Percentiles rank a stretch among this genome's conserved stretches.
These are phyloP conservation scores for Drosophila merina DNA, from an alignment of 2,888 invertebrate genomes.

Conservation along the genomic window DNA sequence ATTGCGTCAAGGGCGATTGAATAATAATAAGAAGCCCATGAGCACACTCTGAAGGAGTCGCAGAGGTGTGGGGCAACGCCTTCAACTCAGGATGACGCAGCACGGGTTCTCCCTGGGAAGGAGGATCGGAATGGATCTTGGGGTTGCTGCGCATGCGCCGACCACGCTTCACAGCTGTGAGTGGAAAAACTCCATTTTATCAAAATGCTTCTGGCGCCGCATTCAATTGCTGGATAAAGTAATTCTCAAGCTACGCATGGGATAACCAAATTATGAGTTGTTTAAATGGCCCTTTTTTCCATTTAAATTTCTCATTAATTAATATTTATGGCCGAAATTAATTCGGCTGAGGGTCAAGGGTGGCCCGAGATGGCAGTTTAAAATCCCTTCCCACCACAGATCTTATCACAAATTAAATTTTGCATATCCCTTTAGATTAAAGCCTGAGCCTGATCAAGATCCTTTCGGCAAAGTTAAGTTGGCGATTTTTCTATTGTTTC, in stretches of 20 bases:
- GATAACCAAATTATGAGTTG: conserved; percentile 33
- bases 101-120: conserved; percentile 32
- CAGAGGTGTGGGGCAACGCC: conserved; percentile 48
- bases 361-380: conserved; percentile 39
- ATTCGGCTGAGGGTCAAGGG: conserved; percentile 17
- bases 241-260: conserved; percentile 3
- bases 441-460: conserved; percentile 9
- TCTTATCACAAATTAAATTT: conserved; percentile 65
- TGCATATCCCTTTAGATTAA: conserved; percentile 60
- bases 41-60: conserved; percentile 43
- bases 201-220: conserved; percentile 58
- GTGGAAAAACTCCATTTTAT: conserved; percentile 47
- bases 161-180: conserved; percentile 55
- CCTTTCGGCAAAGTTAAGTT: conserved; percentile 60
- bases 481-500: conserved; percentile 50
- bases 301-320: conserved; percentile 67
- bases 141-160: conserved; percentile 57
- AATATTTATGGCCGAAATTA: conserved; percentile 63
- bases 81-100: conserved; percentile 54
- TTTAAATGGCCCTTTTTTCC: conserved; percentile 62
- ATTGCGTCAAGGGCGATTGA: conserved; percentile 59
- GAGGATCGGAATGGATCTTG: conserved; percentile 35
- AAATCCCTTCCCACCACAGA: conserved; percentile 31
- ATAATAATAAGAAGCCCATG: conserved; percentile 77
- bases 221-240: conserved; percentile 53